These are phyloP conservation scores for Euglossa dilemma DNA, from an alignment of 1,140 invertebrate genomes.

Conservation along the genomic window DNA sequence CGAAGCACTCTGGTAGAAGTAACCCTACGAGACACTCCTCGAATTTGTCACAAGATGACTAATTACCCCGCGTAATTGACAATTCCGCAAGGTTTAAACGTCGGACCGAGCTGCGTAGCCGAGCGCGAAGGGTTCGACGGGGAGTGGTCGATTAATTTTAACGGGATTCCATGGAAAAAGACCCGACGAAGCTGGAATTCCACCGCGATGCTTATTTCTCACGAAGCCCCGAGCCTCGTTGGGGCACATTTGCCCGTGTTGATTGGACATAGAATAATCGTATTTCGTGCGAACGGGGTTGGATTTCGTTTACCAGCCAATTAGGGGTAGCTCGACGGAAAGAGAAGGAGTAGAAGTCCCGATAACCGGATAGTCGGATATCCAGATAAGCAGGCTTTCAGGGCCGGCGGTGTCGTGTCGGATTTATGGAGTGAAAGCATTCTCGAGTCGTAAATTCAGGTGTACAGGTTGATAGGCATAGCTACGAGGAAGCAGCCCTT, in stretches of 20 bases:
- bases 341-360: conserved; percentile 27
- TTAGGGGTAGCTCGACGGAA: conserved; percentile 38
- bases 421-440: conserved; percentile 52
- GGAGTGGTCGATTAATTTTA: too few species aligned
- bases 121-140: too few species aligned
- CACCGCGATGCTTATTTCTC: neutral
- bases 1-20: too few species aligned
- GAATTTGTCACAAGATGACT: too few species aligned
- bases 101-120: too few species aligned
- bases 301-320: conserved; percentile 45
- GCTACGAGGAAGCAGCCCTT: conserved; percentile 42
- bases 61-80: too few species aligned
- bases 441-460: conserved; percentile 54
- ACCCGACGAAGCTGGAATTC: neutral
- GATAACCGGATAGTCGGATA: conserved; percentile 54
- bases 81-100: too few species aligned
- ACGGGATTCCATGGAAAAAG: neutral
- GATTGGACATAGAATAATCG: conserved; percentile 29
- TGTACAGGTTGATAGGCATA: conserved; percentile 48
- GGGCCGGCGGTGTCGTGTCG: conserved; percentile 28
- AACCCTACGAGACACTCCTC: too few species aligned
- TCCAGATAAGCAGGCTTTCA: conserved; percentile 49
- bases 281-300: conserved; percentile 27
- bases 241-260: neutral
- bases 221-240: neutral